A percentile compares a stretch with the other conserved stretches of the same genome.
Evolutionary conservation across 2,888 invertebrate genomes (phyloP).

Genomic region (Adineta ricciae): DNA sequence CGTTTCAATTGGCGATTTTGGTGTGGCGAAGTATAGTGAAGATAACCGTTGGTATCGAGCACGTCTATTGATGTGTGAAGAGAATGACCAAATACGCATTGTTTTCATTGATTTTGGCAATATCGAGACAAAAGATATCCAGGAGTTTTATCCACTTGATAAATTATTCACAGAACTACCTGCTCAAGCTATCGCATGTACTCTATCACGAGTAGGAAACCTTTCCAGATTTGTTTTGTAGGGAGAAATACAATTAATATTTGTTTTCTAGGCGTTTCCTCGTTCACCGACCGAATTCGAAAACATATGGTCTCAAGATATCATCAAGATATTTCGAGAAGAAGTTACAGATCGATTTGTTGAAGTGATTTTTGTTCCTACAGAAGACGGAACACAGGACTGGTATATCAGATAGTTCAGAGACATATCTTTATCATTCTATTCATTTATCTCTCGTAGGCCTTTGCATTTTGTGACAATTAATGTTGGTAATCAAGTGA

Average conservation of each 20-base stretch:
- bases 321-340: background rate
- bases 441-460: background rate
- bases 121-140: background rate
- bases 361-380: background rate
- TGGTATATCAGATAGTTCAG: background rate
- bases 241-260: background rate
- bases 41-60: background rate
- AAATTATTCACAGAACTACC: background rate
- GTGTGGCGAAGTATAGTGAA: background rate
- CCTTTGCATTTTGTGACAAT: background rate
- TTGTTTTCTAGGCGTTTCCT: background rate
- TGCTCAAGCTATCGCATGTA: background rate
- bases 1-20: background rate
- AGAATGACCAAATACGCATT: background rate
- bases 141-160: background rate
- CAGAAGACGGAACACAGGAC: background rate
- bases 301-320: background rate
- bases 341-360: background rate
- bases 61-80: background rate
- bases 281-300: background rate
- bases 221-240: too few relatives aligned
- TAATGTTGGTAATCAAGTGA: background rate
- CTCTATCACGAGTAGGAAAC: background rate
- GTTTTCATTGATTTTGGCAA: background rate
- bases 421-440: background rate